A percentile compares a stretch with the other conserved stretches of the same genome.
Conservation (phyloP, 2,888 invertebrate genomes). For the Drosophila imparisetae region DNA sequence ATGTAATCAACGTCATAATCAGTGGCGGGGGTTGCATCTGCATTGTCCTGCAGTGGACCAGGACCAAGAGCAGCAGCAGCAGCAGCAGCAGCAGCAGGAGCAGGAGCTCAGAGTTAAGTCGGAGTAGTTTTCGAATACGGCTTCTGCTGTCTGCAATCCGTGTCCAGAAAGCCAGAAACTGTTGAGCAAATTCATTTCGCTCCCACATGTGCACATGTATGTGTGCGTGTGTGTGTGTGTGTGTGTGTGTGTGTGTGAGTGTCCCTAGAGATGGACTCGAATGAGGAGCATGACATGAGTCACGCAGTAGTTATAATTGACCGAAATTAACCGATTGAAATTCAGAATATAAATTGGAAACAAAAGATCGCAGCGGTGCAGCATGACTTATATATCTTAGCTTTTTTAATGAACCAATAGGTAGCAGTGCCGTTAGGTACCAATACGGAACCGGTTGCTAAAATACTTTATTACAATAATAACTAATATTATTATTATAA, state of each 20-base stretch:
- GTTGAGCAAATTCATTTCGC: constrained; percentile 64
- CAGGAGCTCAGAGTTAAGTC: constrained; percentile 12
- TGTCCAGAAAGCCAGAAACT: constrained; percentile 28
- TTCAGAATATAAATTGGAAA: not conserved
- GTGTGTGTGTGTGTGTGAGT: not conserved
- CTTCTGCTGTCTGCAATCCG: constrained; percentile 11
- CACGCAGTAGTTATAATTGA: not conserved
- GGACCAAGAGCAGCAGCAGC: constrained; percentile 3
- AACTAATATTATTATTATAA: too few species aligned
- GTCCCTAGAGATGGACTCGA: constrained; percentile 41
- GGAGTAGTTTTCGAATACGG: constrained; percentile 39
- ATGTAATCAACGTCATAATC: constrained; percentile 78
- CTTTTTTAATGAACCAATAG: not conserved
- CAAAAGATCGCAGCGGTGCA: not conserved
- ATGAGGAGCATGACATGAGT: not conserved
- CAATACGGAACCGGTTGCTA: not conserved
- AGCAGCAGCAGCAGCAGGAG: not conserved
- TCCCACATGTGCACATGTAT: constrained; percentile 37
- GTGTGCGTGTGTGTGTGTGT: too few species aligned
- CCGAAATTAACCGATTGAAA: not conserved
- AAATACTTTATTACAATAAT: not conserved
- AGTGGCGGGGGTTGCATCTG: constrained; percentile 49
- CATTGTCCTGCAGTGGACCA: constrained; percentile 62
- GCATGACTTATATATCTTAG: not conserved
- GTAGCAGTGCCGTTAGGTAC: not conserved